Evolutionary conservation across 1,140 invertebrate species (phyloP).

Genomic region (Zaprionus vittiger): DNA sequence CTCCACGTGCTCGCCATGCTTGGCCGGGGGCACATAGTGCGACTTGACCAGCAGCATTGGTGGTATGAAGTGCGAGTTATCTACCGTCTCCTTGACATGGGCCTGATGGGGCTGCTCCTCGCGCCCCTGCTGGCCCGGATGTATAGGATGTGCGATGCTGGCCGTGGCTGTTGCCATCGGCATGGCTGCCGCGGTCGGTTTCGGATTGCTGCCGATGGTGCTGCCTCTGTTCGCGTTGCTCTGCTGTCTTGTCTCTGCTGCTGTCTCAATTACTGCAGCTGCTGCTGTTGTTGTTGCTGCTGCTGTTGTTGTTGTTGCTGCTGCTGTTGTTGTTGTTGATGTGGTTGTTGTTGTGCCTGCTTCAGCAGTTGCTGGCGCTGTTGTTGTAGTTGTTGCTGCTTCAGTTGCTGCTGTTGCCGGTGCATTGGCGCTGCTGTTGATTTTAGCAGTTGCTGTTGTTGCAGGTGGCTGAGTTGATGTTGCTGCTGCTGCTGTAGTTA

Average conservation of each 20-base stretch:
- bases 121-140: constrained; percentile 51
- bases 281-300: constrained; percentile 1
- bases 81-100: constrained; percentile 72
- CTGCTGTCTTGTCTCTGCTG: neutral
- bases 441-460: neutral
- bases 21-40: constrained; percentile 76
- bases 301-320: neutral
- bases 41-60: constrained; percentile 83
- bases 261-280: neutral
- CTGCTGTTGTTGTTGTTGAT: neutral
- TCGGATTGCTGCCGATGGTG: neutral
- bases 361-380: neutral
- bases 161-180: constrained; percentile 29
- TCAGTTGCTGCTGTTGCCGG: neutral
- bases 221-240: constrained; percentile 1
- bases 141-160: constrained; percentile 66
- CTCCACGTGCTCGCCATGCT: constrained; percentile 55
- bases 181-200: constrained; percentile 18
- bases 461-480: constrained; percentile 1
- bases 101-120: constrained; percentile 26
- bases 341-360: neutral
- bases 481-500: constrained; percentile 8
- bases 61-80: constrained; percentile 83
- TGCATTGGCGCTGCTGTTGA: neutral
- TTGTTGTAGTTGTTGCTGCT: neutral